Conservation (phyloP, 23 tunicate genomes). For the Oikopleura vanhoeffeni region DNA sequence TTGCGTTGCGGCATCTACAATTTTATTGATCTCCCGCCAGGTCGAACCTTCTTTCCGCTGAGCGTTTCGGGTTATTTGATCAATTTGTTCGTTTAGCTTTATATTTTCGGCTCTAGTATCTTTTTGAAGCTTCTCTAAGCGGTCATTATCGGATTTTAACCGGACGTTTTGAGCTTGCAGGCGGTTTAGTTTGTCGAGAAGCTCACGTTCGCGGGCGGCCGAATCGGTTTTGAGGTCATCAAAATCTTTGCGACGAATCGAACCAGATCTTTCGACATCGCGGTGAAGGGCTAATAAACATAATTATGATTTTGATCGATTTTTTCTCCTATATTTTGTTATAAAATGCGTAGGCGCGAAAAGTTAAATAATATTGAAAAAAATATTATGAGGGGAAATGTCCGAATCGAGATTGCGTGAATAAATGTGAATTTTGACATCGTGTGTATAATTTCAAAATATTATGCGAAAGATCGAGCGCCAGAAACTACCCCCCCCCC, state of each 20-base stretch:
- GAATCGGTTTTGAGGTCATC: background rate
- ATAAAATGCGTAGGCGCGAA: too few relatives aligned
- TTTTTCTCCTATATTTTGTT: too few relatives aligned
- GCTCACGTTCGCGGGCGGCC: constrained; percentile 29
- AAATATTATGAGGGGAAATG: too few relatives aligned
- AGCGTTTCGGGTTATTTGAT: constrained; percentile 22
- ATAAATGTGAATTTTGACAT: too few relatives aligned
- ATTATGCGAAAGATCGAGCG: too few relatives aligned
- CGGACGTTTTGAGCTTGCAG: constrained; percentile 36
- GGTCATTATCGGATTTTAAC: constrained; percentile 31
- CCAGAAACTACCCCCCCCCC: too few relatives aligned
- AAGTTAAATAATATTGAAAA: constrained; percentile 71
- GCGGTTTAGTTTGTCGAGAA: constrained; percentile 24
- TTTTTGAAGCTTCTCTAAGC: constrained; percentile 43
- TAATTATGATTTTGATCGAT: background rate
- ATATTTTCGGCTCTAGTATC: constrained; percentile 28
- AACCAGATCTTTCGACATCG: constrained; percentile 22
- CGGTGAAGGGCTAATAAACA: background rate
- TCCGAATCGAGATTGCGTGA: too few relatives aligned
- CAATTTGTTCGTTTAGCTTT: constrained; percentile 26
- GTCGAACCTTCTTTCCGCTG: constrained; percentile 23
- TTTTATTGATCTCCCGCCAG: constrained; percentile 69
- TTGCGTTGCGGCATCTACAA: constrained; percentile 37
- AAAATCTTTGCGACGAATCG: constrained; percentile 34
- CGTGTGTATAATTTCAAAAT: too few relatives aligned